Base-by-base conservation (phyloP, 2,113 vertebrate species). In the Melozone crissalis region DNA sequence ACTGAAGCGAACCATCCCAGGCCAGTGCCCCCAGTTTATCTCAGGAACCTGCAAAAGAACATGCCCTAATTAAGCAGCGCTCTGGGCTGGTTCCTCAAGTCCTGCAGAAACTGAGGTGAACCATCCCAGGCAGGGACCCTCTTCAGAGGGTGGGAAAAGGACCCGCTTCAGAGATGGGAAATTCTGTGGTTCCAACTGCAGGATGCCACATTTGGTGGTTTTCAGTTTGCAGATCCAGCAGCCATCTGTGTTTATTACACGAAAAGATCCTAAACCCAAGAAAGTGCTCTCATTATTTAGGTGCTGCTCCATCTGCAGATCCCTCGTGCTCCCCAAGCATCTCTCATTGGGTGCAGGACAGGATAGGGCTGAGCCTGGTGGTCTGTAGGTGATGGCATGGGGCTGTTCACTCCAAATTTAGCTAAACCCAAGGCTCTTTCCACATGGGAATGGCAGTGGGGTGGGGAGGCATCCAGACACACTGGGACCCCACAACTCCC, bases 281-380 rank as follows among this genome's bases (percentile, higher is more conserved):
- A 37, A 84, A 71, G 63, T 0, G 1, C 13, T 57, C 18, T 39
- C 1, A 1, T n/a, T 82, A 1, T 37, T 54, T 15, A 12, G 37
- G 31, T 69, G 51, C 46, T 69, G n/a, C 49, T 43, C 26, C n/a
- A 12, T 9, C 33, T 75, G 37, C 43, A 9, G 57, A 33, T 4
- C 13, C 22, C 57, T 54, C 0, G 0, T 0, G 2, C 19, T 31
- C 20, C 55, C 52, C n/a, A 19, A 23, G 43, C 33, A 20, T 39
- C 59, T 22, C 1, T 8, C 0, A 0, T 0, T 2, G 37, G 13
- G n/a, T 20, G 26, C 30, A 16, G 63, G 55, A 66, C 61, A 94
- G 90, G 47, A 37, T 4, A 11, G 13, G 31, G 46, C 28, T 71
- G 43, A 82, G 19, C 49, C 22, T 5, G 33, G 69, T 2, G 3